Conservation (phyloP, 2,888 invertebrate genomes). For the Myopa testacea region DNA sequence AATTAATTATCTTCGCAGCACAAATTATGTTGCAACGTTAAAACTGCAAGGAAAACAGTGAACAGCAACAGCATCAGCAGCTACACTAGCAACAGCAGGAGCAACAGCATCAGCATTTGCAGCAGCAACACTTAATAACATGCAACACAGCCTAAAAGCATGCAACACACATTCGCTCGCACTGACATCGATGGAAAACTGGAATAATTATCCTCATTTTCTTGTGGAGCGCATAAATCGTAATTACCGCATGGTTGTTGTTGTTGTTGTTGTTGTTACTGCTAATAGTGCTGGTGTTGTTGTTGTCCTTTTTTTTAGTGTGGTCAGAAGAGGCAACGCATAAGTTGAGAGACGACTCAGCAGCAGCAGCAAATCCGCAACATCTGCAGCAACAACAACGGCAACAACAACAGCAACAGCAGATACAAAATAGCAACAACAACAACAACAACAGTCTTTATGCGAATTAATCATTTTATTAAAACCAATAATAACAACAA, state of each 20-base stretch:
- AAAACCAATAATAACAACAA: neutral
- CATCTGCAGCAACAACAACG: neutral
- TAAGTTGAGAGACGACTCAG: neutral
- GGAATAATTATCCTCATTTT: slow-evolving; percentile 64
- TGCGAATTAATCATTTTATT: slow-evolving; percentile 34
- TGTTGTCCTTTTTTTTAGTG: neutral
- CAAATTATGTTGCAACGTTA: slow-evolving; percentile 32
- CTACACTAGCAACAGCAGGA: slow-evolving; percentile 15
- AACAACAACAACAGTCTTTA: slow-evolving; percentile 15
- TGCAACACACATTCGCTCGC: neutral
- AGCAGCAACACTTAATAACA: slow-evolving; percentile 26
- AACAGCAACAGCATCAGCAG: slow-evolving; percentile 4
- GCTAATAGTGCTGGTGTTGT: neutral
- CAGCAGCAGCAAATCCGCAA: slow-evolving; percentile 1
- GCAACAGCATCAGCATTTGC: neutral
- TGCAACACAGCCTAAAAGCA: slow-evolving; percentile 33
- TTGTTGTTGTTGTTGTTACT: neutral
- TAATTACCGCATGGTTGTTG: slow-evolving; percentile 53
- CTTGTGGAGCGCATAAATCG: slow-evolving; percentile 56
- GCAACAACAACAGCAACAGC: slow-evolving; percentile 9
- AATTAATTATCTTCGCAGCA: slow-evolving; percentile 39
- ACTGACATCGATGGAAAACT: slow-evolving; percentile 48
- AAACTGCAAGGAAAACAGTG: neutral
- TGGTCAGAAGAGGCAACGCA: neutral
- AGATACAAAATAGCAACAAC: neutral